Conservation (phyloP, 1,140 invertebrate species). For the Pseudomyrmex cubaensis region DNA sequence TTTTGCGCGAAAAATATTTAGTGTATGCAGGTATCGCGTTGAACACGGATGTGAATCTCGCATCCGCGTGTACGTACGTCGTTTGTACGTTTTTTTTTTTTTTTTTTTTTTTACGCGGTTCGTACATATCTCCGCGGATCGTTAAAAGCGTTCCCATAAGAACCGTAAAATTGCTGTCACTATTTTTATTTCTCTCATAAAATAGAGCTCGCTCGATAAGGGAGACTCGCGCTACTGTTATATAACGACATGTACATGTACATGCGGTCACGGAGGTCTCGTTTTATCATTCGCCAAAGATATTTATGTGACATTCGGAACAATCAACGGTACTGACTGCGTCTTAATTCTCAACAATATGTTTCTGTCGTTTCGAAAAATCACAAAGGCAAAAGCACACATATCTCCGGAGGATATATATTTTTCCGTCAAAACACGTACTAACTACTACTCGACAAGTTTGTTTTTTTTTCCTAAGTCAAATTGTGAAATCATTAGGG, state of each 20-base stretch:
- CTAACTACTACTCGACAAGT: too few relatives aligned
- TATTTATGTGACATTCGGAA: slow-evolving; percentile 36
- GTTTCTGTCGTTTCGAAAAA: background rate
- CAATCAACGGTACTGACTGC: background rate
- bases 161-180: slow-evolving; percentile 47
- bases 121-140: slow-evolving; percentile 23
- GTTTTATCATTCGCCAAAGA: slow-evolving; percentile 41
- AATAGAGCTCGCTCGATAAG: slow-evolving; percentile 46
- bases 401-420: too few relatives aligned
- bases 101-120: background rate
- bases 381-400: background rate
- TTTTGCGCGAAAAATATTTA: too few relatives aligned
- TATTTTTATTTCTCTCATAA: slow-evolving; percentile 60
- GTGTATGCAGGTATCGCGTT: too few relatives aligned
- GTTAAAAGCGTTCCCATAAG: slow-evolving; percentile 50
- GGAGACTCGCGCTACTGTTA: slow-evolving; percentile 52
- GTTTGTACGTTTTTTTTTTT: background rate
- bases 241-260: slow-evolving; percentile 37
- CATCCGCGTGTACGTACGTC: too few relatives aligned
- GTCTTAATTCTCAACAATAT: slow-evolving; percentile 27
- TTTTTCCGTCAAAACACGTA: too few relatives aligned
- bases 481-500: too few relatives aligned
- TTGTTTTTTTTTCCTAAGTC: too few relatives aligned
- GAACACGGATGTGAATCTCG: too few relatives aligned
- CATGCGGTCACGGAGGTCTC: slow-evolving; percentile 20